These are phyloP conservation scores for Stenodema calcarata DNA, from an alignment of 2,888 invertebrate species.

Conservation along the genomic window DNA sequence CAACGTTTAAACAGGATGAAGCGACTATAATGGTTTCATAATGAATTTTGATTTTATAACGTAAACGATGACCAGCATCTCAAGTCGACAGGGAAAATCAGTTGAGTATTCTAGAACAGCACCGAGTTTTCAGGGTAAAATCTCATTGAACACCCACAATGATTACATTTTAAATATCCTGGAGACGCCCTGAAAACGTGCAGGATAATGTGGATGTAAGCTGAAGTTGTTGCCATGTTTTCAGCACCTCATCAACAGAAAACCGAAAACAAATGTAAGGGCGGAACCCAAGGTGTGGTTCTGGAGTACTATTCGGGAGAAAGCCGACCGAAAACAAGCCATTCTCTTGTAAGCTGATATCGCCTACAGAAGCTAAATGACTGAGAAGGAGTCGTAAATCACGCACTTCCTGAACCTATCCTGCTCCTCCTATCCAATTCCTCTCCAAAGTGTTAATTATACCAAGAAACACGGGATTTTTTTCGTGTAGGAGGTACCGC, in stretches of 20 bases:
- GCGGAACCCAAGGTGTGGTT: not conserved
- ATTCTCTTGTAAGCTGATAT: constrained; percentile 24
- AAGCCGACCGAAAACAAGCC: constrained; percentile 35
- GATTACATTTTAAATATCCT: too few species aligned
- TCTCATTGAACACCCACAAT: too few species aligned
- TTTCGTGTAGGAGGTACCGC: not conserved
- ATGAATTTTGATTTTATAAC: too few species aligned
- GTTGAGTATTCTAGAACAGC: too few species aligned
- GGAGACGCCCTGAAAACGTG: too few species aligned
- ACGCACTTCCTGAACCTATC: constrained; percentile 18
- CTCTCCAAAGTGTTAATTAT: constrained; percentile 38
- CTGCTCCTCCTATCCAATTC: not conserved
- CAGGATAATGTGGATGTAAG: too few species aligned
- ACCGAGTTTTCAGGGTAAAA: too few species aligned
- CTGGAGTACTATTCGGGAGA: not conserved
- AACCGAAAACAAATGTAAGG: not conserved
- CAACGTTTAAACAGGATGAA: too few species aligned
- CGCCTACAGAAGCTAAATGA: not conserved
- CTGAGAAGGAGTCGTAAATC: constrained; percentile 33
- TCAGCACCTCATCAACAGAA: not conserved
- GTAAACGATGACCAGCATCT: too few species aligned
- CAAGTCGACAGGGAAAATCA: too few species aligned
- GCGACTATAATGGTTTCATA: too few species aligned
- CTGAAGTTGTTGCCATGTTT: not conserved
- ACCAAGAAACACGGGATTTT: constrained; percentile 25